Evolutionary conservation across 2,888 invertebrate species (phyloP).

Genomic region (Nezara viridula): DNA sequence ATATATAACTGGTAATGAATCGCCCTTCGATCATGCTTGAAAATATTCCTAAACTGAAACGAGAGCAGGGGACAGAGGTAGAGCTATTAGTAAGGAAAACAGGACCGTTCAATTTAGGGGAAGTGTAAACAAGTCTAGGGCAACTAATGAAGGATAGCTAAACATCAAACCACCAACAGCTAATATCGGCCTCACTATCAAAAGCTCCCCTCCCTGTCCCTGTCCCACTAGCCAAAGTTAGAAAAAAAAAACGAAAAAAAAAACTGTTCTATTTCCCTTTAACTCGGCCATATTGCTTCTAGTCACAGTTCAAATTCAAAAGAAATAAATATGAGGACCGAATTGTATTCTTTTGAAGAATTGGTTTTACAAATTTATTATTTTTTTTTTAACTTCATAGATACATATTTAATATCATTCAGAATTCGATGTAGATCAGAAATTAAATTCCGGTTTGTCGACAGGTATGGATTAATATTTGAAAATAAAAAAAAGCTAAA

Average conservation of each 20-base stretch:
- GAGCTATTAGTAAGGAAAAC: background rate
- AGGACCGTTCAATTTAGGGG: background rate
- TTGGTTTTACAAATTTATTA: too few species aligned
- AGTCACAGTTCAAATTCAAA: background rate
- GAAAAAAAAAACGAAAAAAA: too few species aligned
- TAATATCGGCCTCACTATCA: background rate
- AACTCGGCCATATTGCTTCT: background rate
- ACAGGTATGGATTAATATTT: too few species aligned
- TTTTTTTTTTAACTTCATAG: too few species aligned
- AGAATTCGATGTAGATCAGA: too few species aligned
- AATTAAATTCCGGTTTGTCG: too few species aligned
- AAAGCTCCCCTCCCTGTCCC: background rate
- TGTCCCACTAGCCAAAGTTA: background rate
- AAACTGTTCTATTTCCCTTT: background rate
- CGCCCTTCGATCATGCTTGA: background rate
- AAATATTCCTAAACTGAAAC: background rate
- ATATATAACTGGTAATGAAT: background rate
- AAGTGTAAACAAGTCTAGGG: background rate
- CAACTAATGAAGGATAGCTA: constrained; percentile 14
- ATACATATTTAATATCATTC: too few species aligned
- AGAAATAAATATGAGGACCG: too few species aligned
- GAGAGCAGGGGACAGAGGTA: background rate
- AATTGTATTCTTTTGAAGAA: too few species aligned
- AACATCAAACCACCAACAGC: background rate
- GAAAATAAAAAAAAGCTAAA: too few species aligned